Conservation (phyloP, 1,140 invertebrate genomes). For the Leguminivora glycinivorella region DNA sequence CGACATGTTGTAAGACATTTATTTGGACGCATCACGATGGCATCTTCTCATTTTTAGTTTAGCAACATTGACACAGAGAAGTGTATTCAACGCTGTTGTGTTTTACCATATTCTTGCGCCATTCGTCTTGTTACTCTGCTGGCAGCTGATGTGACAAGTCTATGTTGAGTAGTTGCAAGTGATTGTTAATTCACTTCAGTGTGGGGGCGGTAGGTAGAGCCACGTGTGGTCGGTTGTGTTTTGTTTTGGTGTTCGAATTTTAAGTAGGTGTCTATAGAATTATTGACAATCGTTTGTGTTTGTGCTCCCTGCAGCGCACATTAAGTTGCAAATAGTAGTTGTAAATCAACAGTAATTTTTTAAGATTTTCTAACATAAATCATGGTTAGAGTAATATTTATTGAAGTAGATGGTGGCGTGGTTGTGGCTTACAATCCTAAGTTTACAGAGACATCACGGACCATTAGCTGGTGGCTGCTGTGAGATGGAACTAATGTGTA, state of each 20-base stretch:
- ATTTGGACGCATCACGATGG: background rate
- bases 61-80: background rate
- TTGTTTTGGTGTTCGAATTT: constrained; percentile 7
- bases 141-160: background rate
- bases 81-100: background rate
- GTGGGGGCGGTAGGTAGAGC: constrained; percentile 9
- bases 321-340: background rate
- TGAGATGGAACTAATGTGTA: constrained; percentile 11
- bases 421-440: background rate
- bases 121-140: background rate
- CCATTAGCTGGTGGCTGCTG: constrained; percentile 4
- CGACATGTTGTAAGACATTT: background rate
- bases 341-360: background rate
- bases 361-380: background rate
- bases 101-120: background rate
- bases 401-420: background rate
- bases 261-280: background rate
- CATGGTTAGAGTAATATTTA: background rate
- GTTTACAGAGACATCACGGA: constrained; percentile 10
- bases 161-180: background rate
- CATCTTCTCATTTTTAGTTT: background rate
- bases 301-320: background rate
- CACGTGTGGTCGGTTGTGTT: constrained; percentile 17
- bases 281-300: background rate
- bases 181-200: constrained; percentile 2